Evolutionary conservation across 2,888 invertebrate species (phyloP).

Genomic region (Dromius quadrimaculatus): DNA sequence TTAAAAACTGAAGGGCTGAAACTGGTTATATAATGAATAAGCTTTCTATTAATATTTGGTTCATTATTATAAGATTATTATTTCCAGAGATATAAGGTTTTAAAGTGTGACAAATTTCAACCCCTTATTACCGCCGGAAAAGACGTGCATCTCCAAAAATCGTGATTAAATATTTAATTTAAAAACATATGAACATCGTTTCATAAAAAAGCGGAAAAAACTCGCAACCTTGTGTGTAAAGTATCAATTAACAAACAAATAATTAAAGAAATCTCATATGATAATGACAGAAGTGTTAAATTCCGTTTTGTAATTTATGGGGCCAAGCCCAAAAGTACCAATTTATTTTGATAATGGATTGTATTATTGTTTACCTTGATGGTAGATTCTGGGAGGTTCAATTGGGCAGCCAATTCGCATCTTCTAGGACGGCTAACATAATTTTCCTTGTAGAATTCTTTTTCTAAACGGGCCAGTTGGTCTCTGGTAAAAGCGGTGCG

Average conservation of each 20-base stretch:
- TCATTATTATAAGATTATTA: no score
- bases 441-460: conserved; percentile 97
- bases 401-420: conserved; percentile 93
- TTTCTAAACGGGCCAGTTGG: conserved; percentile 90
- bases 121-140: no score
- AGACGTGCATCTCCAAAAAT: no score
- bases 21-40: no score
- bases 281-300: conserved; percentile 18
- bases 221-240: no score
- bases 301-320: neutral
- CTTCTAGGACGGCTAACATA: conserved; percentile 96
- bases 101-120: no score
- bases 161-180: no score
- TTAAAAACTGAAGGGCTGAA: no score
- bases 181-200: no score
- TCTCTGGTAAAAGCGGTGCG: conserved; percentile 97
- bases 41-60: no score
- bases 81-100: no score
- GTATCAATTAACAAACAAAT: conserved; percentile 11
- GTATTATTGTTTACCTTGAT: conserved; percentile 83
- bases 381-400: conserved; percentile 95
- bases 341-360: conserved; percentile 15
- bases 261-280: conserved; percentile 20
- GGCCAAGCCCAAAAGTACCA: neutral
- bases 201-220: no score